These are phyloP conservation scores for Spilarctia lutea DNA, from an alignment of 2,888 invertebrate genomes.

Conservation along the genomic window DNA sequence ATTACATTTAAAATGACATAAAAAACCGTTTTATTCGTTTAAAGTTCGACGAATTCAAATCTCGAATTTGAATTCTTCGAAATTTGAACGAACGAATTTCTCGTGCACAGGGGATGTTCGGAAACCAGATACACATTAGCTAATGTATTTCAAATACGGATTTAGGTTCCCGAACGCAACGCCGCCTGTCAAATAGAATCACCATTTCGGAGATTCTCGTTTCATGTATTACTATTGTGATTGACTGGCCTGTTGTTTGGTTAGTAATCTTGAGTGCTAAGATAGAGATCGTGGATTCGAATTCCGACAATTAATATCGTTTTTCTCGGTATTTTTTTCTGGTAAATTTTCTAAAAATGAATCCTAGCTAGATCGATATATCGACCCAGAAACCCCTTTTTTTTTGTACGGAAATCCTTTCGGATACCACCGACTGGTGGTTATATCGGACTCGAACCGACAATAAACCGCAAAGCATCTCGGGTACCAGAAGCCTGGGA, in stretches of 20 bases:
- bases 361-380: no score
- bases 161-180: slow-evolving; percentile 41
- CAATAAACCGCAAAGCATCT: no score
- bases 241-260: neutral
- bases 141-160: slow-evolving; percentile 59
- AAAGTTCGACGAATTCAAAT: slow-evolving; percentile 7
- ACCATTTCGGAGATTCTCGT: neutral
- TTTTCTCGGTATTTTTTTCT: no score
- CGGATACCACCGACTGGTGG: no score
- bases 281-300: neutral
- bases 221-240: neutral
- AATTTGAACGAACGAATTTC: slow-evolving; percentile 12
- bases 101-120: slow-evolving; percentile 24
- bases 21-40: neutral
- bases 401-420: no score
- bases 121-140: slow-evolving; percentile 41
- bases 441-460: no score
- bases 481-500: no score
- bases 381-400: no score
- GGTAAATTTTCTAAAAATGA: no score
- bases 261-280: neutral
- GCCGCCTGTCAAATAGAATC: slow-evolving; percentile 38
- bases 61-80: slow-evolving; percentile 5
- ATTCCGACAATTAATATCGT: neutral
- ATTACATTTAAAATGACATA: neutral